Conservation (phyloP, 2,113 vertebrate genomes). For the Dasyornis broadbenti region DNA sequence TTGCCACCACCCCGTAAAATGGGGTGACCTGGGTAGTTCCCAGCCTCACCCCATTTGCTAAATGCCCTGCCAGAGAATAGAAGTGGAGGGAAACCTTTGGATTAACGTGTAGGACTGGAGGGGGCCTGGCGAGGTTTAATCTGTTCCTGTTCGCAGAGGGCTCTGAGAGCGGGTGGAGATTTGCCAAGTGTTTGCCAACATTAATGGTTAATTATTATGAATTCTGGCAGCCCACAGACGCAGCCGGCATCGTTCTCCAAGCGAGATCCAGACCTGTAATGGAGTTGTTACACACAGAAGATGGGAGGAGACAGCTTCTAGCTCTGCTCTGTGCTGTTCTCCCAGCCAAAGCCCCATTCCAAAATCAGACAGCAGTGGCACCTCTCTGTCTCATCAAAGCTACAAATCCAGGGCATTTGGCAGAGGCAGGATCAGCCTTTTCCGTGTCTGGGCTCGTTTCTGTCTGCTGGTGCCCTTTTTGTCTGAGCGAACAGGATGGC, state of each 20-base stretch:
- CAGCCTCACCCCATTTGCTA: rapidly evolving
- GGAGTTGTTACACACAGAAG: constrained; percentile 1
- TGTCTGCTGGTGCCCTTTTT: not conserved
- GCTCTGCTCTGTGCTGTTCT: not conserved
- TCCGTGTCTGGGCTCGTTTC: not conserved
- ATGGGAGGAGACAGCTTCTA: not conserved
- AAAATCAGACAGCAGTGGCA: not conserved
- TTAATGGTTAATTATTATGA: constrained; percentile 54
- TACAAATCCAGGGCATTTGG: not conserved
- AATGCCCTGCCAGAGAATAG: not conserved
- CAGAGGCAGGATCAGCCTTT: not conserved
- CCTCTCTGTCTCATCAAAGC: not conserved
- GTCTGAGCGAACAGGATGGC: not conserved
- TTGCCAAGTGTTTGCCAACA: constrained; percentile 55
- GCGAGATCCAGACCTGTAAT: constrained; percentile 3
- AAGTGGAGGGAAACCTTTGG: not conserved
- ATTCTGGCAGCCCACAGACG: constrained; percentile 3
- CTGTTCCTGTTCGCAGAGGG: not conserved
- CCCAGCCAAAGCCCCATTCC: constrained; percentile 18
- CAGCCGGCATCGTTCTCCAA: not conserved
- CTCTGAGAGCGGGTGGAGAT: not conserved
- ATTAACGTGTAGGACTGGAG: not conserved
- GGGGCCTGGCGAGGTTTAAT: constrained; percentile 7
- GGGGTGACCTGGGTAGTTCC: not conserved
- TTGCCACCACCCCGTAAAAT: not conserved